These are phyloP conservation scores for Lethenteron reissneri DNA, from an alignment of 2,113 vertebrate species.

Conservation along the genomic window DNA sequence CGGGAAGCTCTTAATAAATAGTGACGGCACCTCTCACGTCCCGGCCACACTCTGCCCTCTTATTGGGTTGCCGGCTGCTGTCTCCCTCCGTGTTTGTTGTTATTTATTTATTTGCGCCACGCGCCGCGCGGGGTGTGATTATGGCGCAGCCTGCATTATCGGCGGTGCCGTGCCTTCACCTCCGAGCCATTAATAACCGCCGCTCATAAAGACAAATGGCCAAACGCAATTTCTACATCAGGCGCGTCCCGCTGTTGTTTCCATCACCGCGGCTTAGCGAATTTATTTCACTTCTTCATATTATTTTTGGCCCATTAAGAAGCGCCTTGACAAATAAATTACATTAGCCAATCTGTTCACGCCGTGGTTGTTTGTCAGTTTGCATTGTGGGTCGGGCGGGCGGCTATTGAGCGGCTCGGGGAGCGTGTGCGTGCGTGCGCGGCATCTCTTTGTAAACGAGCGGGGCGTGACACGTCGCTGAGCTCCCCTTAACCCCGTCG, in stretches of 20 bases:
- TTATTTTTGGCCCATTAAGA: constrained; percentile 2
- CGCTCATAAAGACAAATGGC: not conserved
- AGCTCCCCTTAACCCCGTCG: no score
- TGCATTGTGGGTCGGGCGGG: not conserved
- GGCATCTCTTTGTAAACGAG: no score
- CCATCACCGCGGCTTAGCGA: not conserved
- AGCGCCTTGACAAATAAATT: not conserved
- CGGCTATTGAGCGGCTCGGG: no score
- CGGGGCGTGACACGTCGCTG: no score
- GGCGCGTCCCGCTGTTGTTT: constrained; percentile 1
- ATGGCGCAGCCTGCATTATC: no score
- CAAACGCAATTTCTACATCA: constrained; percentile 2
- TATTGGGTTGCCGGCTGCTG: no score
- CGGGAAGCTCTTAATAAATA: constrained; percentile 2
- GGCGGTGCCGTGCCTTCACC: not conserved
- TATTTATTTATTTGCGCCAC: no score
- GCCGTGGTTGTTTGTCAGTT: constrained; percentile 3
- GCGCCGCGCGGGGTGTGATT: no score
- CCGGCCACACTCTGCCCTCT: no score
- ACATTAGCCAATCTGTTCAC: not conserved
- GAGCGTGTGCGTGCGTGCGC: no score
- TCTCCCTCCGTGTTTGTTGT: no score
- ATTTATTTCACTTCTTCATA: not conserved
- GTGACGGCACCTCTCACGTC: no score
- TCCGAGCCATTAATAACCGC: constrained; percentile 3